Evolutionary conservation across 2,888 invertebrate genomes (phyloP).

Genomic region (Volucella inflata): DNA sequence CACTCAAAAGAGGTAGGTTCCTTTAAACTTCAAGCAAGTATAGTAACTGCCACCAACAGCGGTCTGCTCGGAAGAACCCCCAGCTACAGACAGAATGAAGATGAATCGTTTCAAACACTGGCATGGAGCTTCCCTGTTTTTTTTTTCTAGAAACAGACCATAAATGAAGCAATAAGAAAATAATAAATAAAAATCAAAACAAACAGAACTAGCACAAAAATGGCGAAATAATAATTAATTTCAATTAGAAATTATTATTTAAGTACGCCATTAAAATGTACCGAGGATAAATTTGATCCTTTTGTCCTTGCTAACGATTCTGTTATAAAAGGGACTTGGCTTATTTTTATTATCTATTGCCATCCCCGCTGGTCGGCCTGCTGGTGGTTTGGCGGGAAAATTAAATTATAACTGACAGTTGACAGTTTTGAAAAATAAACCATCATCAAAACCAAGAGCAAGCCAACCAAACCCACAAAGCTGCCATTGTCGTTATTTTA

Average conservation of each 20-base stretch:
- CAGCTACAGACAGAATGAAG: conserved; percentile 30
- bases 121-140: neutral
- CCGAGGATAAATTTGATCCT: neutral
- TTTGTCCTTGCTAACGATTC: neutral
- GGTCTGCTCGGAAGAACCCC: conserved; percentile 8
- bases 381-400: conserved; percentile 6
- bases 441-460: conserved; percentile 25
- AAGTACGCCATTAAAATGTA: conserved; percentile 34
- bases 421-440: conserved; percentile 15
- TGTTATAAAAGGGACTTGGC: neutral
- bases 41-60: conserved; percentile 4
- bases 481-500: conserved; percentile 39
- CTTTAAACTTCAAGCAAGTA: conserved; percentile 3
- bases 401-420: conserved; percentile 48
- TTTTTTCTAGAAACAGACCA: neutral
- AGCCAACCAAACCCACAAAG: neutral
- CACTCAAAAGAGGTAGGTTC: conserved; percentile 3
- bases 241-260: conserved; percentile 62
- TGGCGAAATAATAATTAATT: conserved; percentile 50
- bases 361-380: conserved; percentile 3
- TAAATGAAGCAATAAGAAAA: conserved; percentile 2
- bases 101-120: conserved; percentile 38
- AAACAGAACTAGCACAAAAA: conserved; percentile 27
- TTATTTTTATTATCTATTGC: conserved; percentile 3
- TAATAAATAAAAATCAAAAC: conserved; percentile 4